Base-by-base conservation (phyloP, 2,113 vertebrate genomes). In the Vulpes lagopus region DNA sequence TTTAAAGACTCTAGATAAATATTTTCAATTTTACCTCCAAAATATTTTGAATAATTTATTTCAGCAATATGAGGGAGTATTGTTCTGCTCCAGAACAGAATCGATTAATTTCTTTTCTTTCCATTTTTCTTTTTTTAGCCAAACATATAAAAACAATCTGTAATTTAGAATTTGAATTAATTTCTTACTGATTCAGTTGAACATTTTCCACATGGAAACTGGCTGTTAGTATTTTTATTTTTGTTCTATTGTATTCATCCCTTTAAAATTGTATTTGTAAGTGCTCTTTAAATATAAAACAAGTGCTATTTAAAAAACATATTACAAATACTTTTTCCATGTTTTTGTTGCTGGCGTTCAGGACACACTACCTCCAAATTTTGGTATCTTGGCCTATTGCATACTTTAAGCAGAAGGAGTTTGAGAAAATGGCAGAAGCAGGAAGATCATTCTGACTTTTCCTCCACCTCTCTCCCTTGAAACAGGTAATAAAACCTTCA, bases 1-100 rank as follows among this genome's bases (percentile, higher is more conserved):
- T 60, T 93, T 94, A 49, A 88, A 94, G n/a, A 38, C n/a, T 89
- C 81, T 64, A 79, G 22, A 51, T 79, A 84, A 86, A 91, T 73
- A 88, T 38, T 91, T 79, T 25, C 22, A 64, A 69, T 55, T 79
- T 93, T 95, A 74, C 25, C 35, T 90, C 30, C 25, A 95, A 73
- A 27, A 51, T 49, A 7, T 32, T 60, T 87, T 69, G 11, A 83
- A 69, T 69, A 83, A 62, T 69, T 83, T 67, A 65, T 82, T 83
- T 93, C 83, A 91, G 12, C 25, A 74, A 38, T 59, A 73, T 0
- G 1, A 51, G 4, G 30, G 10, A 86, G 1, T 65, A n/a, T 71
- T 74, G 55, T 65, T 85, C 60, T 83, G 0, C 1, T 64, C 11
- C 38, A 65, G 55, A 87, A 57, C 2, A 87, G 93, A 93, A 80